phyloP scores from a whole-genome alignment of 2,888 invertebrate species.

The Cataglyphis cursor region DNA sequence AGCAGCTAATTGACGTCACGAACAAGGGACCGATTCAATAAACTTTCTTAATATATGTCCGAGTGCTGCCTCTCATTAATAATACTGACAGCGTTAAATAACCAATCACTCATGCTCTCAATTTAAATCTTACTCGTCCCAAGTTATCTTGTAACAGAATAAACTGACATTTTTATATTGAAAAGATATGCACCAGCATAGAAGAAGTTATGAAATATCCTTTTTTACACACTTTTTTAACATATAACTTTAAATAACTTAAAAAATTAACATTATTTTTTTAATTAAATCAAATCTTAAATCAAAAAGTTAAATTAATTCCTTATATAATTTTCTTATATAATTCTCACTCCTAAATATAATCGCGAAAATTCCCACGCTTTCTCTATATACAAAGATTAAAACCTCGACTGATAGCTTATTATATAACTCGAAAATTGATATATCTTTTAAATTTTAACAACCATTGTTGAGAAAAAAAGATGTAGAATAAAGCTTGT shows the following conservation, averaged over 20 bases:
- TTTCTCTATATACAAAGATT: not conserved
- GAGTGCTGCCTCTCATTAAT: slow-evolving; percentile 36
- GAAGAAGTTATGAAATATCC: not conserved
- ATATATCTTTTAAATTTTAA: not conserved
- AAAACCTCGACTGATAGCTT: too few species aligned
- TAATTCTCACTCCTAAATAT: not conserved
- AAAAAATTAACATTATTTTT: not conserved
- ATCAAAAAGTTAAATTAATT: slow-evolving; percentile 14
- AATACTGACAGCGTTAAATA: slow-evolving; percentile 54
- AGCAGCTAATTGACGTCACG: slow-evolving; percentile 66
- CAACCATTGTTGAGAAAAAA: too few species aligned
- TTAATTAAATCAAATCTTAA: not conserved
- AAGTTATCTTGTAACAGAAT: slow-evolving; percentile 1
- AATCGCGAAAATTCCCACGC: not conserved
- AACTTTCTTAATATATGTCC: slow-evolving; percentile 70
- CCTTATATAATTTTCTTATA: not conserved
- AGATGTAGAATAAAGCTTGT: not conserved
- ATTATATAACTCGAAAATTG: not conserved
- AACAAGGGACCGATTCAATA: slow-evolving; percentile 64
- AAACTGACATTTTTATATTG: not conserved
- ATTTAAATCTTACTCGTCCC: slow-evolving; percentile 39
- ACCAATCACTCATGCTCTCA: slow-evolving; percentile 26
- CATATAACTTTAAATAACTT: not conserved
- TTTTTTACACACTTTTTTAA: not conserved
- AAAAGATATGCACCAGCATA: not conserved